Conservation (phyloP, 2,888 invertebrate genomes). For the Anorthoa munda region DNA sequence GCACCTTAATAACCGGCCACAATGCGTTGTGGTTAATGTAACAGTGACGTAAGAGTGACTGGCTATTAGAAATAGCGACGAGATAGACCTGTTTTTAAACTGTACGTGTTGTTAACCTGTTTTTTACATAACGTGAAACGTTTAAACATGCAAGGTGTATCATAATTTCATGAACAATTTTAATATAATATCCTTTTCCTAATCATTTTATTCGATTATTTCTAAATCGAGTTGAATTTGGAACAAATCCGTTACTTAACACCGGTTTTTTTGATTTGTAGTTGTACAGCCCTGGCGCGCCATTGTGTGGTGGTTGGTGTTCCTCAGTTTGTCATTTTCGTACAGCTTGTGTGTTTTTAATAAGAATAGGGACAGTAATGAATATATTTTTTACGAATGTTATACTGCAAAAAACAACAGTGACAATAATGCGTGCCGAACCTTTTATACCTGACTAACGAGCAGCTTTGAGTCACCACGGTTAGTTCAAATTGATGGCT, state of each 20-base stretch:
- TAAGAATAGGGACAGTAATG: constrained; percentile 82
- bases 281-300: constrained; percentile 80
- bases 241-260: constrained; percentile 42
- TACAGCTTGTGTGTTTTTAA: constrained; percentile 83
- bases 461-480: constrained; percentile 87
- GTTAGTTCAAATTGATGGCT: constrained; percentile 87
- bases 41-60: too few relatives aligned
- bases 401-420: constrained; percentile 82
- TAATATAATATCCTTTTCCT: too few relatives aligned
- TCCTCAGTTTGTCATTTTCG: constrained; percentile 81
- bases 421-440: constrained; percentile 90
- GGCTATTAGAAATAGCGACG: too few relatives aligned
- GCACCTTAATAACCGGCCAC: too few relatives aligned
- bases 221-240: neutral
- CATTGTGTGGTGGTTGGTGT: constrained; percentile 86
- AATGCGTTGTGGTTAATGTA: too few relatives aligned
- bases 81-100: too few relatives aligned
- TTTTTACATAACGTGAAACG: too few relatives aligned
- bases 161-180: too few relatives aligned
- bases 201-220: neutral
- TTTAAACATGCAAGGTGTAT: too few relatives aligned
- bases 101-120: too few relatives aligned
- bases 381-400: constrained; percentile 85
- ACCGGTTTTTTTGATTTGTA: constrained; percentile 72
- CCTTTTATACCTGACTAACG: constrained; percentile 87